Conservation (phyloP, 2,797 vertebrate genomes). For the Gadopsis marmoratus region DNA sequence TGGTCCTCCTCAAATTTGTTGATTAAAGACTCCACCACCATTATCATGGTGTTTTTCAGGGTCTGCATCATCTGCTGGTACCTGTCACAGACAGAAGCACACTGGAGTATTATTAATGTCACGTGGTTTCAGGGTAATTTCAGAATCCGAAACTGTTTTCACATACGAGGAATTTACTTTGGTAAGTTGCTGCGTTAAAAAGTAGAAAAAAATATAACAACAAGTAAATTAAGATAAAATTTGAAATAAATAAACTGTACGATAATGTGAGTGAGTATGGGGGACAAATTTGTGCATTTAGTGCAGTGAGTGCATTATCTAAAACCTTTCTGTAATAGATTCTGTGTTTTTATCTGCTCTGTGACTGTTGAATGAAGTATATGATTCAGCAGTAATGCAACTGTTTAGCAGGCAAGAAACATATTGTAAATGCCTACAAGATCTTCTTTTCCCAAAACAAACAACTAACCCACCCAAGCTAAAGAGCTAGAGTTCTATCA, state of each 20-base stretch:
- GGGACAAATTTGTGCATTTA: no score
- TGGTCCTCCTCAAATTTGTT: slow-evolving; percentile 94
- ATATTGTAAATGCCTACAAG: not conserved
- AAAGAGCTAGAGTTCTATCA: not conserved
- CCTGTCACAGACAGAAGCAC: slow-evolving; percentile 73
- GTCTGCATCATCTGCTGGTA: slow-evolving; percentile 94
- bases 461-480: not conserved
- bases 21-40: slow-evolving; percentile 91
- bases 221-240: no score
- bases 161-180: no score
- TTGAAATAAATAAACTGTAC: no score
- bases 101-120: not conserved
- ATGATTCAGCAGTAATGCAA: not conserved
- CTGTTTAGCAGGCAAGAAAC: not conserved
- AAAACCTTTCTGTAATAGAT: not conserved
- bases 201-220: no score
- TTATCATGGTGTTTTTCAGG: slow-evolving; percentile 91
- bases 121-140: not conserved
- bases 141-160: no score
- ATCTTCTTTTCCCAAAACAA: not conserved
- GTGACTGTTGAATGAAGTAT: not conserved
- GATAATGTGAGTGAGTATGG: no score
- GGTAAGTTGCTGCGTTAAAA: no score
- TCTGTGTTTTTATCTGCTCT: not conserved
- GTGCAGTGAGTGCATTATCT: not conserved